Base-by-base conservation (phyloP, 2,113 vertebrate genomes). In the Crotalus viridis region DNA sequence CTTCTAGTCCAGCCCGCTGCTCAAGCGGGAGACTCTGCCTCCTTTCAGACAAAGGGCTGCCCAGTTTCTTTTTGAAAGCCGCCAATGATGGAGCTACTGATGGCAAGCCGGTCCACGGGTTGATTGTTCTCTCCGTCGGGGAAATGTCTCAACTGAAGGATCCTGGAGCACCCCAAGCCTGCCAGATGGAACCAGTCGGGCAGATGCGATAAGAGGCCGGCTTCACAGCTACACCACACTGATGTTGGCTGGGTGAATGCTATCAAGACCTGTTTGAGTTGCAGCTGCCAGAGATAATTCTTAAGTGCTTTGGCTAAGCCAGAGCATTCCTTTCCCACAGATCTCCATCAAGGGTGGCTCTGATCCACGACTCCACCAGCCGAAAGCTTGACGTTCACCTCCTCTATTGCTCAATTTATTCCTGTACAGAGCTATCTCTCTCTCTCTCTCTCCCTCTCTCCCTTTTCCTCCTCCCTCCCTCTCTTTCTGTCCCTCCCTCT, bases 391-490 rank as follows among this genome's bases (percentile, higher is more conserved):
- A 0, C 17, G 19, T 10, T 86, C 12, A 28, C 28, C 61, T 69
- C 61, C 85, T 86, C 22, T 24, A 13, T 51, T 86, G 46, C 43
- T 28, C 46, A 51, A 51, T 26, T 51, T 51, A 24, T 86, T 86
- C 85, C 22, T 28, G 28, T 26, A n/a, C 28, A 26, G 15, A 3
- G 28, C 28, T n/a, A 28, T 52, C 51, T 10, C 22, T 61, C 61
- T 12, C 59, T 64, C 59, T 4, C 59, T n/a, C 51, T 17, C 51
- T 3, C 8, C 26, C 61, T 28, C 59, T 64, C 59, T 0, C 59
- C 2, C 2, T 61, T 3, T 10, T 6, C 5, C 46, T 48, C 46
- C 24, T 28, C 24, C 0, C 57, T 8, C 57, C 0, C 6, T 7
- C 56, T 22, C 24, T 21, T 4, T 56, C 55, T 19, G 5, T 57